Conservation (phyloP, 2,113 vertebrate genomes). For the Rhodinocichla rosea region DNA sequence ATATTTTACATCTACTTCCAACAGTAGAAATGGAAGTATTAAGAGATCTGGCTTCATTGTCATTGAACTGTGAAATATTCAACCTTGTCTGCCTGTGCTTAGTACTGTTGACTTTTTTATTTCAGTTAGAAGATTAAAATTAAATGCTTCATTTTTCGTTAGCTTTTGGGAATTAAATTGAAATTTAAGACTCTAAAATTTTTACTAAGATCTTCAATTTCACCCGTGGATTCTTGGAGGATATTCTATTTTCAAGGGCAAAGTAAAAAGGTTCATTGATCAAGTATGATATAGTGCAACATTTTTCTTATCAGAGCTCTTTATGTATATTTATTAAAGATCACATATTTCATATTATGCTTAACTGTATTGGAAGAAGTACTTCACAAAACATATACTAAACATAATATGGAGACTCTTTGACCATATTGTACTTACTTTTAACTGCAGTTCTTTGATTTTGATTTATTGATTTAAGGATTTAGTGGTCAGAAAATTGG, state of each 20-base stretch:
- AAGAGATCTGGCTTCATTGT: conserved; percentile 82
- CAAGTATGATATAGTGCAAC: conserved; percentile 66
- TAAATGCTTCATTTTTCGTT: conserved; percentile 88
- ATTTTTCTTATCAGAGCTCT: conserved; percentile 68
- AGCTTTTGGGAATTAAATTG: conserved; percentile 90
- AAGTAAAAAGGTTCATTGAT: conserved; percentile 71
- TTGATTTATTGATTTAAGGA: conserved; percentile 56
- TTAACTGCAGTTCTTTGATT: conserved; percentile 54
- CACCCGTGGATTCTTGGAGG: conserved; percentile 66
- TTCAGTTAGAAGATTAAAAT: conserved; percentile 90
- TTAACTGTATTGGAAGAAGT: conserved; percentile 57
- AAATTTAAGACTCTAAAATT: conserved; percentile 79
- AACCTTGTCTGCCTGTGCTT: conserved; percentile 87
- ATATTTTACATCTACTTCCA: conserved; percentile 83
- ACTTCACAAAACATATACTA: conserved; percentile 66
- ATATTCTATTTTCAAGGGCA: conserved; percentile 70
- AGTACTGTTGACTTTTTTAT: conserved; percentile 91
- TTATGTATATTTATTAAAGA: conserved; percentile 75
- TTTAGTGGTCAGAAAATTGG: conserved; percentile 50
- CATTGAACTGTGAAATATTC: conserved; percentile 84
- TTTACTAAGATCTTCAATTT: conserved; percentile 76
- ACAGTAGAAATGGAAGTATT: conserved; percentile 77
- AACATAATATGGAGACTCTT: conserved; percentile 57
- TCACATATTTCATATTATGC: conserved; percentile 66
- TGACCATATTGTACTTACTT: conserved; percentile 60